These are phyloP conservation scores for Orthosia gracilis DNA, from an alignment of 2,888 invertebrate genomes.

Conservation along the genomic window DNA sequence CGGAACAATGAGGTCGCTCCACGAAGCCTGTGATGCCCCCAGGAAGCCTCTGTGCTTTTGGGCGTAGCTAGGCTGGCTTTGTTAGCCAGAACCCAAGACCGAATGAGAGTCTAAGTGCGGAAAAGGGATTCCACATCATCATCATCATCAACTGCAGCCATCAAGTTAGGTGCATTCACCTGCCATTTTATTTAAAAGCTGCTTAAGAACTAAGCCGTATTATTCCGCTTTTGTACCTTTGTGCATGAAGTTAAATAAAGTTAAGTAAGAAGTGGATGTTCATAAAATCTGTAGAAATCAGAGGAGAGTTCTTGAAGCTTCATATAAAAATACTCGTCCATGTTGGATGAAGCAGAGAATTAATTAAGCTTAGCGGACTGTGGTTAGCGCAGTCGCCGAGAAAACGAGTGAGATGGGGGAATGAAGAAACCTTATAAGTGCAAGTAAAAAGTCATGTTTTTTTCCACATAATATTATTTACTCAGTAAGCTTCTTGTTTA, in stretches of 20 bases:
- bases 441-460: background rate
- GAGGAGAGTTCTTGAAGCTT: constrained; percentile 28
- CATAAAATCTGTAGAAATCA: constrained; percentile 2
- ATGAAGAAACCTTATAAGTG: background rate
- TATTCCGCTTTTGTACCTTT: too few species aligned
- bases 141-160: too few species aligned
- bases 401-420: constrained; percentile 23
- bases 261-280: background rate
- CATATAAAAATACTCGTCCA: constrained; percentile 20
- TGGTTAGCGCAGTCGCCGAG: background rate
- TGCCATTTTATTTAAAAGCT: too few species aligned
- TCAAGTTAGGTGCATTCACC: too few species aligned
- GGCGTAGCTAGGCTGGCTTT: too few species aligned
- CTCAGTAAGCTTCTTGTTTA: background rate
- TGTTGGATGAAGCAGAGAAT: constrained; percentile 57
- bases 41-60: too few species aligned
- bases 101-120: too few species aligned
- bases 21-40: too few species aligned
- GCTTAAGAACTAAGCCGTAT: too few species aligned
- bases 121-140: too few species aligned
- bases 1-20: too few species aligned
- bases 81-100: too few species aligned
- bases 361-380: constrained; percentile 59
- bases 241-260: background rate
- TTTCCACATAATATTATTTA: background rate